Percentiles rank a stretch among this genome's conserved stretches.
phyloP scores from a whole-genome alignment of 1,140 invertebrate species.

The Dryas iulia region DNA sequence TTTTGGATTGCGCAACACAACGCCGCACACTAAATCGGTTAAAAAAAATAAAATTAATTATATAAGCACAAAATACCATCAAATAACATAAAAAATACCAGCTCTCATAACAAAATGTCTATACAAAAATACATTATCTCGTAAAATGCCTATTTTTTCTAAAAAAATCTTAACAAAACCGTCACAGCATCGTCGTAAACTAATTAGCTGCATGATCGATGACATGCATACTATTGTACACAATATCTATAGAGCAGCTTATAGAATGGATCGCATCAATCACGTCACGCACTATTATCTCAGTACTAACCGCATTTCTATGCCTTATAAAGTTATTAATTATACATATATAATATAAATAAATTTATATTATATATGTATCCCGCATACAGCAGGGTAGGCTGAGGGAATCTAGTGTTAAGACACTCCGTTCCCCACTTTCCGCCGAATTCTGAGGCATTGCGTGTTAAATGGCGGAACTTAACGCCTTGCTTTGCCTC shows the following conservation, averaged over 20 bases:
- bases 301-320: constrained; percentile 21
- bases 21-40: too few species aligned
- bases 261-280: constrained; percentile 19
- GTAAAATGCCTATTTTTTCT: too few species aligned
- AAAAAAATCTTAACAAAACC: background rate
- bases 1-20: too few species aligned
- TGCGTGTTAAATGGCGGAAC: background rate
- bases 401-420: too few species aligned
- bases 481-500: too few species aligned
- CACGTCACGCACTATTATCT: constrained; percentile 26
- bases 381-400: too few species aligned
- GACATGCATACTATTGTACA: background rate
- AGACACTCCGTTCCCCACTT: too few species aligned
- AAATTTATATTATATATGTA: background rate
- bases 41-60: too few species aligned
- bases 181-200: background rate
- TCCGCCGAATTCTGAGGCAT: background rate
- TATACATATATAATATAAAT: background rate
- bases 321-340: background rate
- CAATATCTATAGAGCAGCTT: background rate
- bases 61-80: too few species aligned
- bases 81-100: too few species aligned
- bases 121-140: too few species aligned
- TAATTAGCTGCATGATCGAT: constrained; percentile 4
- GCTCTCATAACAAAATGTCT: too few species aligned